phyloP scores from a whole-genome alignment of 2,888 invertebrate species.

The Hirtodrosophila alboralis region DNA sequence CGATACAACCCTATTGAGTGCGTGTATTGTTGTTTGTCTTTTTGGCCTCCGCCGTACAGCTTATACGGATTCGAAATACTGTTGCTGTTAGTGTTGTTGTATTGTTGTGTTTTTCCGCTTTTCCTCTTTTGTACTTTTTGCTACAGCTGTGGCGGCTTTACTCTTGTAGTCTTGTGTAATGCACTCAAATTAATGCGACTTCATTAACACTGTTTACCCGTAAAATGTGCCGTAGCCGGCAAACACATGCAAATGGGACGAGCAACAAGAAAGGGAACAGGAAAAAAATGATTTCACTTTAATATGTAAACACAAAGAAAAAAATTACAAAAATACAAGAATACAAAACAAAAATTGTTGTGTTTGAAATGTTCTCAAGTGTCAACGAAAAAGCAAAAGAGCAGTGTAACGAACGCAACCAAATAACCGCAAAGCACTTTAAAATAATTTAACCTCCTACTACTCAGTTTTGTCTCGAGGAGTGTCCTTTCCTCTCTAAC shows the following conservation, averaged over 20 bases:
- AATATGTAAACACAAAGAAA: conserved; percentile 46
- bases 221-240: conserved; percentile 50
- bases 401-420: conserved; percentile 48
- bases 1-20: not conserved
- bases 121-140: conserved; percentile 10
- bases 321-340: no score
- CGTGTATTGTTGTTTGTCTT: conserved; percentile 37
- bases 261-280: conserved; percentile 19
- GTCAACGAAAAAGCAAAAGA: conserved; percentile 49
- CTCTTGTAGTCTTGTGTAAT: conserved; percentile 57
- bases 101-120: no score
- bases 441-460: conserved; percentile 63
- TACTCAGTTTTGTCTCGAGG: not conserved
- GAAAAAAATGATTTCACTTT: conserved; percentile 38
- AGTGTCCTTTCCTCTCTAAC: not conserved
- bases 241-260: conserved; percentile 56
- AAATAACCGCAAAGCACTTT: conserved; percentile 71
- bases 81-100: conserved; percentile 10
- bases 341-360: conserved; percentile 25
- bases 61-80: conserved; percentile 10
- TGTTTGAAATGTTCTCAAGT: conserved; percentile 41
- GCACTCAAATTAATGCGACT: conserved; percentile 77
- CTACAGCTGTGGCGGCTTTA: conserved; percentile 22
- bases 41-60: conserved; percentile 18
- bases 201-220: conserved; percentile 78